These are phyloP conservation scores for Notocelia uddmanniana DNA, from an alignment of 2,888 invertebrate species.

Conservation along the genomic window DNA sequence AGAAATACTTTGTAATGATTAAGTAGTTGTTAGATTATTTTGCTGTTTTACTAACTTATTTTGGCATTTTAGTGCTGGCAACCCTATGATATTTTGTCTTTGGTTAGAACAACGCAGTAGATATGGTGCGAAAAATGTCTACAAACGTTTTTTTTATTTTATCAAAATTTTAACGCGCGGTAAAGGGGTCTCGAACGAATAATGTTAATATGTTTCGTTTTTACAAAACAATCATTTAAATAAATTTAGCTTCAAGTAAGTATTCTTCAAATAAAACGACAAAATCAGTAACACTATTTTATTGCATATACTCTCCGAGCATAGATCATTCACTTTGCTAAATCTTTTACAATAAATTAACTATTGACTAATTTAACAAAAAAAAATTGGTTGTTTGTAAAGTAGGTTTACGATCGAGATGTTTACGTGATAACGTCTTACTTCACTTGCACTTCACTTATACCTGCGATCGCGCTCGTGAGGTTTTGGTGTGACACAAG, in stretches of 20 bases:
- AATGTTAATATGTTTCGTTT: too few species aligned
- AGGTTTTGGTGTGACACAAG: too few species aligned
- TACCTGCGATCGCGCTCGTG: too few species aligned
- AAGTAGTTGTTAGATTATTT: constrained; percentile 37
- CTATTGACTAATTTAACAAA: constrained; percentile 48
- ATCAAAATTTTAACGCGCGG: too few species aligned
- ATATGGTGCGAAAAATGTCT: not conserved
- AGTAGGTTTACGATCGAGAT: too few species aligned
- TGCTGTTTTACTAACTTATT: not conserved
- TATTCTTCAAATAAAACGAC: constrained; percentile 24
- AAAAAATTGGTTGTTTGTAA: too few species aligned
- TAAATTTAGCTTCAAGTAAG: too few species aligned
- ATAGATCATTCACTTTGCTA: constrained; percentile 46
- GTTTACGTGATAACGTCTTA: too few species aligned
- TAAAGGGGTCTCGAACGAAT: too few species aligned
- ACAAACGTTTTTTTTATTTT: not conserved
- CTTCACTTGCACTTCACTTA: too few species aligned
- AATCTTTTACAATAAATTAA: constrained; percentile 52
- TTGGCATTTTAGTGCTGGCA: not conserved
- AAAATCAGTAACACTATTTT: constrained; percentile 48
- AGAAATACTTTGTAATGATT: too few species aligned
- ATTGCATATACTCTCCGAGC: constrained; percentile 55
- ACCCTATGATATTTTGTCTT: not conserved
- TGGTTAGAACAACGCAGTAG: not conserved
- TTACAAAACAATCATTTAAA: too few species aligned